Evolutionary conservation across 2,888 invertebrate genomes (phyloP), one percentile per base, ranked within the genome.

Genomic region (Athalia circularis): DNA sequence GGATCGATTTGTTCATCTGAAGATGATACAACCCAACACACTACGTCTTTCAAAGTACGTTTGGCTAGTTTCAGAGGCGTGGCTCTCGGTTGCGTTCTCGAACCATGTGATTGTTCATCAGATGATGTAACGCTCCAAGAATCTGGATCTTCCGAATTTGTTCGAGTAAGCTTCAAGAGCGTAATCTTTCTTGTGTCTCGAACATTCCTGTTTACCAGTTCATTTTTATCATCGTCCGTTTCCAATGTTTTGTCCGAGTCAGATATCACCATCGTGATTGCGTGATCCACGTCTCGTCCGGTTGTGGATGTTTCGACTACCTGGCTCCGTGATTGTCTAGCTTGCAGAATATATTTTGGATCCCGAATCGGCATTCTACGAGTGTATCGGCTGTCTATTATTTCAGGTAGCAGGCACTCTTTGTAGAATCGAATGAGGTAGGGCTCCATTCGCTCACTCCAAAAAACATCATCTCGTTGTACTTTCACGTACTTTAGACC

Each of bases 291-390:
- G n/a, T 45, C 65, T 47, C 11, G 45, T 65, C 47, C 15, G 13
- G 15, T 50, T 15, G 13, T n/a, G 3, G 3, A 50, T 48, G n/a
- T 11, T 50, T 50, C 50, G 67, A 50, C 65, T 45, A 3, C 65
- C 45, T n/a, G 67, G 48, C 8, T 50, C 50, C 15, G 48, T 2
- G 15, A 4, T 75, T 68, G 29, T 43, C 59, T 76, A 0, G 80
- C 81, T 11, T 79, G 48, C n/a, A 80, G 52, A 15, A 81, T 77
- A 52, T 81, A 80, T 4, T 64, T 48, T 6, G 83, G 81, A 47
- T 83, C 80, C 9, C 80, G 65, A 15, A 83, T 81, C 3, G 79
- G 75, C 80, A 81, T 81, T 65, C 45, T 77, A 45, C 81, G 59
- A 8, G 43, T 67, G n/a, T 68, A 15, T 11, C 76, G 57, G 48